Evolutionary conservation across 2,113 vertebrate genomes (phyloP), one percentile per base, ranked within the genome.

Genomic region (Tachysurus fulvidraco): DNA sequence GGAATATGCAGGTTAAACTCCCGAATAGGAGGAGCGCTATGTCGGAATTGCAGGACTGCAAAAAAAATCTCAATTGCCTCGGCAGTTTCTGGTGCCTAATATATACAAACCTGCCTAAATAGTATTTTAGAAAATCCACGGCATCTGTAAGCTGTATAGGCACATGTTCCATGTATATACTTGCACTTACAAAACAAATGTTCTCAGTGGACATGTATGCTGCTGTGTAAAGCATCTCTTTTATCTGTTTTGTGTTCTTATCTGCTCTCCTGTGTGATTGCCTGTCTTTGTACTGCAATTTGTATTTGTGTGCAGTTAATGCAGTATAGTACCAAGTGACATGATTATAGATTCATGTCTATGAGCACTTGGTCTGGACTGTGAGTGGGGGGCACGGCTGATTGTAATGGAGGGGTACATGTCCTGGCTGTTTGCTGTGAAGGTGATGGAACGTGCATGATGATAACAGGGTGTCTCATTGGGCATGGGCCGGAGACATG

Each of bases 361-460:
- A 71, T 82, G 81, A 84, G 81, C 83, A 87, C 69, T 85, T 80
- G 74, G 83, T 86, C 87, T 60, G 82, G n/a, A 46, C 59, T 64
- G 89, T 11, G 9, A 88, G 87, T 79, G 62, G 89, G 78, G 83
- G 83, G 78, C 82, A 57, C n/a, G 17, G 64, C 57, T 88, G 89
- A 91, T 90, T 87, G 83, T 89, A 90, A 91, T 90, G 84, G 81
- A 87, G 78, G 85, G 88, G 85, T 89, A 87, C 65, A 83, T 62
- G 83, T 81, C 55, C 80, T 52, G 81, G 60, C 76, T 90, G 88
- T 90, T 90, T 89, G 88, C 83, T 85, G 84, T 88, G 60, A 87
- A 86, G 84, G 82, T 57, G 54, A 85, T 79, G 67, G 83, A 78
- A 69, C 52, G 74, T 71, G 83, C 25, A 30, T 81, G 80, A 76